phyloP scores from a whole-genome alignment of 2,797 vertebrate species.

The Peromyscus aztecus region DNA sequence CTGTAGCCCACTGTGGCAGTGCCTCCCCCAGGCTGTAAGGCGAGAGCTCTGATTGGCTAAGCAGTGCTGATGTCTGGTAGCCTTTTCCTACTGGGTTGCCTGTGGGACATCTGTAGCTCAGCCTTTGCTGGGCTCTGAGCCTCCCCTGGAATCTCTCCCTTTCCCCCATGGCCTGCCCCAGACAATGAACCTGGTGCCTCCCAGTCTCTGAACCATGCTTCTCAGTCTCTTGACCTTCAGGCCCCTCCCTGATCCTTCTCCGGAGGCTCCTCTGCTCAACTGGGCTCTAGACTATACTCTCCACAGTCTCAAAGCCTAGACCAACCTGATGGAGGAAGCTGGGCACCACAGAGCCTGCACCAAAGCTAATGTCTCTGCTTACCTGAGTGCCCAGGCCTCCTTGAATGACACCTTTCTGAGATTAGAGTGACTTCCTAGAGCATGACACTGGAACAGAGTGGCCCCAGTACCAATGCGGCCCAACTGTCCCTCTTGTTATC shows the following conservation, averaged over 20 bases:
- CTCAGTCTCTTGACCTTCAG: not conserved
- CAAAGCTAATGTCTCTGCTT: not conserved
- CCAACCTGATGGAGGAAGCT: not conserved
- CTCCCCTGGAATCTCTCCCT: not conserved
- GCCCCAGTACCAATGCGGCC: accelerated
- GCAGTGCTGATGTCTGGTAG: not conserved
- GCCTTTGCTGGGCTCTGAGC: not conserved
- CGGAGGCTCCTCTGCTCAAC: not conserved
- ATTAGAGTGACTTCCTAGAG: not conserved
- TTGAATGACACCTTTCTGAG: not conserved
- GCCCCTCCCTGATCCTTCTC: not conserved
- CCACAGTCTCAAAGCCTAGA: too few relatives aligned
- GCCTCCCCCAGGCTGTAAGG: not conserved
- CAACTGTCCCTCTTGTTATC: not conserved
- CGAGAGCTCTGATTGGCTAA: not conserved
- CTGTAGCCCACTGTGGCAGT: not conserved
- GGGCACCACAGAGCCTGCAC: too few relatives aligned
- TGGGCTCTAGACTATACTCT: not conserved
- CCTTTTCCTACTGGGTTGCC: not conserved
- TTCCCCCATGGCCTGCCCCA: too few relatives aligned
- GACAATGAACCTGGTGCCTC: not conserved
- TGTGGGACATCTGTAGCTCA: not conserved
- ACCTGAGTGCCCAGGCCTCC: not conserved
- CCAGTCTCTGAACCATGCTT: too few relatives aligned
- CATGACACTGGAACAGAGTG: not conserved